Conservation (phyloP, 2,888 invertebrate genomes). For the Apantesis nais region DNA sequence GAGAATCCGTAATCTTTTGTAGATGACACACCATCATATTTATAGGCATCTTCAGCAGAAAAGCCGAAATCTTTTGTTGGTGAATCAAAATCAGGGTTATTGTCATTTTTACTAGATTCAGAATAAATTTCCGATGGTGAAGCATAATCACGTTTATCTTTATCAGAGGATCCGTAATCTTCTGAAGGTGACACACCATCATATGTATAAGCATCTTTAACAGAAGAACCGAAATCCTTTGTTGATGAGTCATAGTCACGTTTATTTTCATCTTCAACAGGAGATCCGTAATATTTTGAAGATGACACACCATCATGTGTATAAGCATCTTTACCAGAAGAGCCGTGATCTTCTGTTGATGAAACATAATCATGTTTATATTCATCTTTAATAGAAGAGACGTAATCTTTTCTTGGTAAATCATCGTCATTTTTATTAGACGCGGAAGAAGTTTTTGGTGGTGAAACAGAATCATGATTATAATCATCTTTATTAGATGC, state of each 20-base stretch:
- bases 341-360: too few species aligned
- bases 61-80: not conserved
- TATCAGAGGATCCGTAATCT: not conserved
- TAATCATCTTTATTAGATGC: not conserved
- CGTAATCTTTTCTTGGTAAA: not conserved
- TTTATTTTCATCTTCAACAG: not conserved
- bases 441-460: not conserved
- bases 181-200: not conserved
- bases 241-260: not conserved
- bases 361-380: not conserved
- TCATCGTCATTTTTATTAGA: not conserved
- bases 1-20: not conserved
- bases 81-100: not conserved
- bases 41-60: not conserved
- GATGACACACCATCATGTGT: not conserved
- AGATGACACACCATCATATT: not conserved
- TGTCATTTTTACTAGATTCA: not conserved
- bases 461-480: not conserved
- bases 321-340: not conserved
- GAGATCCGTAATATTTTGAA: too few species aligned
- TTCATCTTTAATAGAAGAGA: not conserved
- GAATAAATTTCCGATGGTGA: not conserved
- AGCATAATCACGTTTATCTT: not conserved
- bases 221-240: not conserved
- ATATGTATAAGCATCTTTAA: not conserved